Evolutionary conservation across 23 tunicate species (phyloP).

Genomic region (Trididemnum clinides): DNA sequence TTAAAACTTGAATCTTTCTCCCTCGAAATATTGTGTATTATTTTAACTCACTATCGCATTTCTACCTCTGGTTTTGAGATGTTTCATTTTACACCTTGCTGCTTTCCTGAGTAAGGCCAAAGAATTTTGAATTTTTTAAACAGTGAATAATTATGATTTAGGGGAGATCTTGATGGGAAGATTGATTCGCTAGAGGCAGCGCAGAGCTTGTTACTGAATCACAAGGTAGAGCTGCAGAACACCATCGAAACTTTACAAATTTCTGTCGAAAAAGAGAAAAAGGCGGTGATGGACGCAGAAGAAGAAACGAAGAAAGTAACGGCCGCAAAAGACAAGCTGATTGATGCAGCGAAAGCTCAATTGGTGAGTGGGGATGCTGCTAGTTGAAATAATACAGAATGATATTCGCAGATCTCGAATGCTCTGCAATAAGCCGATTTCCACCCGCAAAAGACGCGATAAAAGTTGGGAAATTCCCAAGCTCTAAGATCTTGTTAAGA

Average conservation of each 20-base stretch:
- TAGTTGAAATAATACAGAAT: neutral
- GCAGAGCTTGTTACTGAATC: constrained; percentile 23
- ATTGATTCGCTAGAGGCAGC: constrained; percentile 48
- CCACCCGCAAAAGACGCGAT: too few relatives aligned
- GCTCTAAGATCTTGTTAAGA: too few relatives aligned
- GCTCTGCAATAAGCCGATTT: too few relatives aligned
- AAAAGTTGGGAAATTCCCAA: too few relatives aligned
- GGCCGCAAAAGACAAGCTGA: constrained; percentile 5
- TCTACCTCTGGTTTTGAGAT: too few relatives aligned
- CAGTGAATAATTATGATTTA: too few relatives aligned
- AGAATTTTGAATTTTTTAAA: too few relatives aligned
- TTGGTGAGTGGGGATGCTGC: neutral
- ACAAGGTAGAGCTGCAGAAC: constrained; percentile 54
- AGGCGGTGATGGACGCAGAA: constrained; percentile 10
- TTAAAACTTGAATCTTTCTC: too few relatives aligned
- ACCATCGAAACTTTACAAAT: constrained; percentile 8
- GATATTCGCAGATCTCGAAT: neutral
- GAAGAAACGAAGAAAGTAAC: neutral
- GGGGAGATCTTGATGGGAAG: constrained; percentile 20
- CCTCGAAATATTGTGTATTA: too few relatives aligned
- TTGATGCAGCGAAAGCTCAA: constrained; percentile 15
- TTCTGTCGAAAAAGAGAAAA: constrained; percentile 11
- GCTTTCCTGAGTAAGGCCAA: too few relatives aligned
- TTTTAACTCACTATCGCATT: too few relatives aligned
- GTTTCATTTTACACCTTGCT: too few relatives aligned